These are phyloP conservation scores for Xestia c-nigrum DNA, from an alignment of 2,888 invertebrate species.

Conservation along the genomic window DNA sequence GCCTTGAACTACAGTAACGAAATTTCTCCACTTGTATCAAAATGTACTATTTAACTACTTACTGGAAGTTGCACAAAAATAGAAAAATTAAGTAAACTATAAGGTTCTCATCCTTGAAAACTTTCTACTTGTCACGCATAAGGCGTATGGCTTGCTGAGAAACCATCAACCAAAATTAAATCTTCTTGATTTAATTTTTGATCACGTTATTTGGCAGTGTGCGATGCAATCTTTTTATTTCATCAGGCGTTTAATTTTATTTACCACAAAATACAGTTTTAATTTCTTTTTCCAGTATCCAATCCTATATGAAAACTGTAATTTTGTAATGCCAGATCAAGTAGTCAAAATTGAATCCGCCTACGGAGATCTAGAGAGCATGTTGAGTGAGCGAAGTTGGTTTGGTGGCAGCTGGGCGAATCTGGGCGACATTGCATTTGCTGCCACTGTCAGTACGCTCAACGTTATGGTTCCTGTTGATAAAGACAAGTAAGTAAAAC, in stretches of 20 bases:
- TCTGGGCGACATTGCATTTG: constrained; percentile 78
- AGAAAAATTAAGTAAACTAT: not conserved
- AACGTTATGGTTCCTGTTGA: constrained; percentile 79
- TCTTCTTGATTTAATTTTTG: not conserved
- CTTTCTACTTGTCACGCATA: not conserved
- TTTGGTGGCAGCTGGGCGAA: constrained; percentile 76
- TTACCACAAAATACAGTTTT: not conserved
- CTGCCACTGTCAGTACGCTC: constrained; percentile 79
- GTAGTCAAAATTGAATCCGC: constrained; percentile 75
- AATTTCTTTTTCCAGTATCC: constrained; percentile 75
- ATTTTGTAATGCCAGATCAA: constrained; percentile 78
- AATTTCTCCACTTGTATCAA: too few relatives aligned
- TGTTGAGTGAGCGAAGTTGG: constrained; percentile 74
- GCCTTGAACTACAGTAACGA: too few relatives aligned
- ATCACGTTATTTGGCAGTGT: not conserved
- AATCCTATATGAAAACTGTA: constrained; percentile 79
- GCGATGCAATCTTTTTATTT: not conserved
- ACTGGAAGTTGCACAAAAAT: not conserved
- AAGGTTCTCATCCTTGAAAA: too few relatives aligned
- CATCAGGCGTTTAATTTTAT: not conserved
- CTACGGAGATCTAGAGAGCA: constrained; percentile 77
- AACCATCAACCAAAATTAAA: not conserved
- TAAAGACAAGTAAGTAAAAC: constrained; percentile 68
- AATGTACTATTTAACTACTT: too few relatives aligned
- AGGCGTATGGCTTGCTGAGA: not conserved